Base-by-base conservation (phyloP, 2,888 invertebrate species). In the Ophraella communa region DNA sequence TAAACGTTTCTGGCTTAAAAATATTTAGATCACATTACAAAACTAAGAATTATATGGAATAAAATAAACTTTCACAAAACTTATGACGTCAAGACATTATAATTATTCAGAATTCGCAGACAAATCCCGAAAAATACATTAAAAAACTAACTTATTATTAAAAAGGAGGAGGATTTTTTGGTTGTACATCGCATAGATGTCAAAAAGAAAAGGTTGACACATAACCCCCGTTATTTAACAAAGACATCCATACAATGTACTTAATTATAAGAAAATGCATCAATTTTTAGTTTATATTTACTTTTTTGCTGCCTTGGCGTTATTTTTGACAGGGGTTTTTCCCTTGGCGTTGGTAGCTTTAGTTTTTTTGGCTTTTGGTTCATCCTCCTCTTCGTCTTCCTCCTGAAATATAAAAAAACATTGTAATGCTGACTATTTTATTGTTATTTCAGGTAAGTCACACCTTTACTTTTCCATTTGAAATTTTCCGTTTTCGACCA, bases 311-410 rank as follows among this genome's bases (percentile, higher is more conserved):
- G 91, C 91, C 82, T 89, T 88, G 75, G 74, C 72, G 64, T 78
- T 79, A 70, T 80, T 82, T 74, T 82, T 85, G 73, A 88, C 87
- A 63, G 88, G 84, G 64, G 87, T 84, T 84, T 90, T 90, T 78
- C 88, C 89, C 84, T 90, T 90, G 82, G 88, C 88, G 77, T 88
- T 89, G 76, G 88, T 87, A 81, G 90, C 83, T 82, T 89, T 87
- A 79, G 91, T 90, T 83, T 92, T 92, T 82, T 89, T 89, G 68
- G 75, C 75, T 83, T 92, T 92, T 75, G 91, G 90, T 82, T 90
- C 90, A 42, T 90, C 91, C 20, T 92, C 92, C 68, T 92, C 91
- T 20, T 90, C 90, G 60, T 89, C 90, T 65, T 86, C 85, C 75
- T 86, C 86, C 86, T 86, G 79, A 62, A 81, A 82, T 71, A 77